phyloP scores from a whole-genome alignment of 2,888 invertebrate species.

The Sminthurinus aureus region DNA sequence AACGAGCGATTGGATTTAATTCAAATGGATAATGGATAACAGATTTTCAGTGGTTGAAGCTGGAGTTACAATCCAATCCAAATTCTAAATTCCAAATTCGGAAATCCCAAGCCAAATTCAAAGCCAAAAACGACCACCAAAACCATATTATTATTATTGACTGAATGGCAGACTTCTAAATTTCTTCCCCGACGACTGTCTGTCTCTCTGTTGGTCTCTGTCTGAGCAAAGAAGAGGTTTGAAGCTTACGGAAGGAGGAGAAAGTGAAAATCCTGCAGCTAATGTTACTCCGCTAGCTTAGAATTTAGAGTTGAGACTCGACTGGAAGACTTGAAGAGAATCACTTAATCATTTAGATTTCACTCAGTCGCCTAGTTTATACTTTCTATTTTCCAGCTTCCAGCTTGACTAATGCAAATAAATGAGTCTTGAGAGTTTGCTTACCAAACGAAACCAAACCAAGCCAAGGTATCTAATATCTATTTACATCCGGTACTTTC shows the following conservation, averaged over 20 bases:
- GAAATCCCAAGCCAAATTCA: no score
- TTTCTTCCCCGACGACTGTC: no score
- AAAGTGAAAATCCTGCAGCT: background rate
- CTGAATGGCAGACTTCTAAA: no score
- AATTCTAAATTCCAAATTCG: no score
- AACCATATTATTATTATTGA: no score
- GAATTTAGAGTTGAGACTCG: conserved; percentile 17
- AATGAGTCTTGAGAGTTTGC: conserved; percentile 9
- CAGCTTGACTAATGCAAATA: conserved; percentile 28
- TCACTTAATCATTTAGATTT: conserved; percentile 36
- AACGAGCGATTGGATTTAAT: no score
- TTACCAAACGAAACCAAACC: background rate
- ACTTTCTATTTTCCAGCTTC: background rate
- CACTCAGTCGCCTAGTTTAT: background rate
- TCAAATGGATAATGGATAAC: no score
- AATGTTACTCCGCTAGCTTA: background rate
- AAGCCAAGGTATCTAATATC: background rate
- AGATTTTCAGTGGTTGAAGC: no score
- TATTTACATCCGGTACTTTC: background rate
- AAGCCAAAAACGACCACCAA: no score
- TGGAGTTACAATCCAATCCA: no score
- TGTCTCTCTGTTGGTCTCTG: no score
- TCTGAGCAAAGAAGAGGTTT: background rate
- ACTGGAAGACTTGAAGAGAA: conserved; percentile 7
- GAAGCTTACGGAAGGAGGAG: background rate